Evolutionary conservation across 2,797 vertebrate genomes (phyloP).

Genomic region (Hypotaenidia philippensis): DNA sequence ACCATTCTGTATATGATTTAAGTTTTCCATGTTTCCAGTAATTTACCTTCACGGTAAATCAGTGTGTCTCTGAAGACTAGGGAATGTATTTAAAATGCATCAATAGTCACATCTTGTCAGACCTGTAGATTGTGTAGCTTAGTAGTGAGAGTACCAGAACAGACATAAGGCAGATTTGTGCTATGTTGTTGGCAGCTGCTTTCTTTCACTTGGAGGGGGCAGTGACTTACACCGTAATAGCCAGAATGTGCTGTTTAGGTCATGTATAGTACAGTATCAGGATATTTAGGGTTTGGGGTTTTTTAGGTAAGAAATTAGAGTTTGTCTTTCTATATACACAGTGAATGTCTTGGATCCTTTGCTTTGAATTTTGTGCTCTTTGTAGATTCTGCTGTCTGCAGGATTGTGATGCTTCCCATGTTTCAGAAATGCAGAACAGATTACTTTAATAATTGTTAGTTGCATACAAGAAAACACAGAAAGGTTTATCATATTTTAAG

Average conservation of each 20-base stretch:
- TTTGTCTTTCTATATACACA: background rate
- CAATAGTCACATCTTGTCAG: background rate
- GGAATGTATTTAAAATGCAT: background rate
- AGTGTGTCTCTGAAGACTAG: background rate
- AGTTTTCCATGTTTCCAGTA: background rate
- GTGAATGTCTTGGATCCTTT: background rate
- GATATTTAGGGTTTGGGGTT: background rate
- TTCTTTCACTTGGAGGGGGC: background rate
- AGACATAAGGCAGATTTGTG: background rate
- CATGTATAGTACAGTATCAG: background rate
- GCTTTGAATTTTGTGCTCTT: background rate
- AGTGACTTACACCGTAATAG: background rate
- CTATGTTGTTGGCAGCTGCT: background rate
- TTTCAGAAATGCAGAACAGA: background rate
- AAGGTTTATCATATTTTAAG: constrained; percentile 42
- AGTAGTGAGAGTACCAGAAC: background rate
- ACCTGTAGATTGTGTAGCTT: background rate
- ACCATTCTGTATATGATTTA: background rate
- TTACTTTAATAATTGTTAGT: background rate
- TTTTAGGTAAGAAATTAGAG: background rate
- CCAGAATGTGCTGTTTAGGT: background rate
- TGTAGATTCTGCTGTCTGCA: background rate
- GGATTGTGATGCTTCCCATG: background rate
- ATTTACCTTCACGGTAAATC: background rate
- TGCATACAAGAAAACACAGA: background rate